Percentiles rank a stretch among this genome's conserved stretches.
Conservation (phyloP, 2,113 vertebrate species). For the Takifugu flavidus region DNA sequence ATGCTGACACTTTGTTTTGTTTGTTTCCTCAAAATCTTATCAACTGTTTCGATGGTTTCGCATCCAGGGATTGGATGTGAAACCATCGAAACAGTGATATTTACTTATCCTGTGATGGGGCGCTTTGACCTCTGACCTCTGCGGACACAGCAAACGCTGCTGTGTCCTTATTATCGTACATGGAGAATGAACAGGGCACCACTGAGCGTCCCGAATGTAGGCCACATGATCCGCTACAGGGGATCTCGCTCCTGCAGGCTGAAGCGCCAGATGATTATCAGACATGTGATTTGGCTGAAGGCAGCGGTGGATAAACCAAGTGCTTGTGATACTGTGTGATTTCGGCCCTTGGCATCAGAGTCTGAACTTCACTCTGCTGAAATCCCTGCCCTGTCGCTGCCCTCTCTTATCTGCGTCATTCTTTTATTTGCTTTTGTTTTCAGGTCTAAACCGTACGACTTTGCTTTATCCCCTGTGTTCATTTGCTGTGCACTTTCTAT, state of each 20-base stretch:
- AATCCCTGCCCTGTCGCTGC: background rate
- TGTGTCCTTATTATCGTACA: too few species aligned
- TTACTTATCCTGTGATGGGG: too few species aligned
- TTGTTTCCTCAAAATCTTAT: too few species aligned
- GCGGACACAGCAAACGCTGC: too few species aligned
- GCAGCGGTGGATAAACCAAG: background rate
- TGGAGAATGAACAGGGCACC: too few species aligned
- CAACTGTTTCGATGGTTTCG: too few species aligned
- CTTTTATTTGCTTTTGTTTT: background rate
- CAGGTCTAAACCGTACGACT: background rate
- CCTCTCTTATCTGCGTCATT: background rate
- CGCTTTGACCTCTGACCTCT: too few species aligned
- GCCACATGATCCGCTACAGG: background rate
- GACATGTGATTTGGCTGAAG: slow-evolving; percentile 16
- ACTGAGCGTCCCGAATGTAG: background rate
- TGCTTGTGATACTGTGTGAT: background rate
- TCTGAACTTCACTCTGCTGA: background rate
- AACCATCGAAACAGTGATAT: too few species aligned
- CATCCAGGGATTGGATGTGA: too few species aligned
- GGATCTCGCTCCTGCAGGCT: background rate
- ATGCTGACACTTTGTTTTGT: too few species aligned
- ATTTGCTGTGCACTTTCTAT: background rate
- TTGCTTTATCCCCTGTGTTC: background rate
- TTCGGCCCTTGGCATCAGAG: background rate
- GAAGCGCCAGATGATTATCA: slow-evolving; percentile 13